These are phyloP conservation scores for Entomobrya proxima DNA, from an alignment of 2,888 invertebrate genomes.

Conservation along the genomic window DNA sequence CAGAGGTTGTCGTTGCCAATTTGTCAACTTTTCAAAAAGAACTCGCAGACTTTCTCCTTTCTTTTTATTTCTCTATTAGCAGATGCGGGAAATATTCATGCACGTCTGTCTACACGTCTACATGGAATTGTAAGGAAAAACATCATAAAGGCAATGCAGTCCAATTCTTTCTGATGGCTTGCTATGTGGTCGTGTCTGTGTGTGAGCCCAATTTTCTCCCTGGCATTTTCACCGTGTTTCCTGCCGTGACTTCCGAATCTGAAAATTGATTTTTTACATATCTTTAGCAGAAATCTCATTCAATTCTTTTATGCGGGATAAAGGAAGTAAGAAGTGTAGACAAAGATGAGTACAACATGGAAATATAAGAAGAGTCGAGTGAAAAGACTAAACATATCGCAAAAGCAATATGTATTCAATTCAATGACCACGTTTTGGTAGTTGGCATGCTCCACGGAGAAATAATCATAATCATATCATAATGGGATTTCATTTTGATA, in stretches of 20 bases:
- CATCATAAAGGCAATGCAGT: neutral
- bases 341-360: too few relatives aligned
- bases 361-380: too few relatives aligned
- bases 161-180: neutral
- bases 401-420: too few relatives aligned
- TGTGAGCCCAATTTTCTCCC: neutral
- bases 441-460: too few relatives aligned
- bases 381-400: too few relatives aligned
- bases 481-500: too few relatives aligned
- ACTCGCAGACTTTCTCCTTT: constrained; percentile 15
- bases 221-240: constrained; percentile 5
- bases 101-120: neutral
- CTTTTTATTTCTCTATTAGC: neutral
- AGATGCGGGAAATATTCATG: neutral
- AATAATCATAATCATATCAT: too few relatives aligned
- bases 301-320: neutral
- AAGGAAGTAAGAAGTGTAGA: neutral
- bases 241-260: constrained; percentile 25
- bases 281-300: constrained; percentile 1
- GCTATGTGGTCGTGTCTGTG: neutral
- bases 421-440: too few relatives aligned
- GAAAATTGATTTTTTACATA: constrained; percentile 21
- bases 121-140: too few relatives aligned
- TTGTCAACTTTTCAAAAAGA: constrained; percentile 33
- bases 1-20: constrained; percentile 29